phyloP scores from a whole-genome alignment of 1,140 invertebrate species.

The Nasonia vitripennis region DNA sequence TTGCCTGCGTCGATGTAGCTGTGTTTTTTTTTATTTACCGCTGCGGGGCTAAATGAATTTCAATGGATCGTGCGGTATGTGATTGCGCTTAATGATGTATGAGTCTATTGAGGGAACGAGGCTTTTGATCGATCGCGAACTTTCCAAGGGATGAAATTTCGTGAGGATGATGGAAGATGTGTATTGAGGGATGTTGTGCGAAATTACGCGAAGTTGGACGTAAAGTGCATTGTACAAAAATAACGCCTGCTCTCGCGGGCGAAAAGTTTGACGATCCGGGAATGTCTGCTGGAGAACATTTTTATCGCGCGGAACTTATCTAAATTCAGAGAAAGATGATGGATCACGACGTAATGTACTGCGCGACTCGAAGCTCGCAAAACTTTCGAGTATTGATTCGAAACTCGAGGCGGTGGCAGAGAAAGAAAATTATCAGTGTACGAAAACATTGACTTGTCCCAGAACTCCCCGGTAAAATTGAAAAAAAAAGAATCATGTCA shows the following conservation, averaged over 20 bases:
- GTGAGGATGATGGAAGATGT: neutral
- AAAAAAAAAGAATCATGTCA: neutral
- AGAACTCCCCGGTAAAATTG: too few relatives aligned
- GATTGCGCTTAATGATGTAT: neutral
- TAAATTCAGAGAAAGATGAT: slow-evolving; percentile 30
- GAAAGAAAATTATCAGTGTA: neutral
- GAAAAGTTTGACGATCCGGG: too few relatives aligned
- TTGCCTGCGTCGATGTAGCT: neutral
- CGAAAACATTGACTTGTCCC: neutral
- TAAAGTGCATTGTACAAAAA: neutral
- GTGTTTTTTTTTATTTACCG: neutral
- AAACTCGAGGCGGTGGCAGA: neutral
- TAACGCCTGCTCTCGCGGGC: neutral
- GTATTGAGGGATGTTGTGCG: neutral
- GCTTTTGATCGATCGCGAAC: neutral
- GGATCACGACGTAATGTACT: neutral
- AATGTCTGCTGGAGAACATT: neutral
- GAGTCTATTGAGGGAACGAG: neutral
- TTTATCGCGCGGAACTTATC: neutral
- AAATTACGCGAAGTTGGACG: neutral
- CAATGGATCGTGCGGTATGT: neutral
- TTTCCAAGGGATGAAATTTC: neutral
- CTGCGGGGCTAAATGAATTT: neutral
- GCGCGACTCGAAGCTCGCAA: neutral
- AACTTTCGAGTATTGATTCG: slow-evolving; percentile 4